Conservation (phyloP, 1,140 invertebrate genomes). For the Pemphigus obesinymphae region DNA sequence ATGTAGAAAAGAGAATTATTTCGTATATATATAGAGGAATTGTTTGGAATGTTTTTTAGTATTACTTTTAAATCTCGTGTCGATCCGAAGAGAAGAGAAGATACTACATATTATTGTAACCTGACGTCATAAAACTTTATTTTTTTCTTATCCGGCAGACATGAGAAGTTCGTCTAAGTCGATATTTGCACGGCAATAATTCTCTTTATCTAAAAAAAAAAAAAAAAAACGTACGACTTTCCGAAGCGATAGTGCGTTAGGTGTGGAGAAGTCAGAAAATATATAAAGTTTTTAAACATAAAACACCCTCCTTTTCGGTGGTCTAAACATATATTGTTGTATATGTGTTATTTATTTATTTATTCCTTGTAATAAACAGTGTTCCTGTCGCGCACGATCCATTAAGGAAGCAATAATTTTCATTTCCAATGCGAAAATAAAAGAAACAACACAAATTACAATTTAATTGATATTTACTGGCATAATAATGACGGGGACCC, state of each 20-base stretch:
- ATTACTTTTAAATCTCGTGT: background rate
- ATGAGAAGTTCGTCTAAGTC: background rate
- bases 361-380: background rate
- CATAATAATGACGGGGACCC: background rate
- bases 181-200: constrained; percentile 20
- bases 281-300: constrained; percentile 38
- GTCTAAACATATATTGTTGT: constrained; percentile 2
- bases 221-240: background rate
- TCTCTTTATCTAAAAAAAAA: no score
- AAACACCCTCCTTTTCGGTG: constrained; percentile 1
- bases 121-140: background rate
- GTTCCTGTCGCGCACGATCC: background rate
- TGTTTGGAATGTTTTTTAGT: background rate
- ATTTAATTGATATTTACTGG: constrained; percentile 36
- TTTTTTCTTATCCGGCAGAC: background rate
- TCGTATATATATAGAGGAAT: no score
- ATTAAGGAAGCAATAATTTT: constrained; percentile 35
- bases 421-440: constrained; percentile 3
- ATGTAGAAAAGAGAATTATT: background rate
- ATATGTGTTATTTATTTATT: background rate
- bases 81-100: background rate
- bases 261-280: background rate
- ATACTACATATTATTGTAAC: background rate
- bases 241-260: background rate
- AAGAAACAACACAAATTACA: constrained; percentile 21